A percentile compares a stretch with the other conserved stretches of the same genome.
Conservation (phyloP, 2,797 vertebrate species). For the Leucoraja ocellata region DNA sequence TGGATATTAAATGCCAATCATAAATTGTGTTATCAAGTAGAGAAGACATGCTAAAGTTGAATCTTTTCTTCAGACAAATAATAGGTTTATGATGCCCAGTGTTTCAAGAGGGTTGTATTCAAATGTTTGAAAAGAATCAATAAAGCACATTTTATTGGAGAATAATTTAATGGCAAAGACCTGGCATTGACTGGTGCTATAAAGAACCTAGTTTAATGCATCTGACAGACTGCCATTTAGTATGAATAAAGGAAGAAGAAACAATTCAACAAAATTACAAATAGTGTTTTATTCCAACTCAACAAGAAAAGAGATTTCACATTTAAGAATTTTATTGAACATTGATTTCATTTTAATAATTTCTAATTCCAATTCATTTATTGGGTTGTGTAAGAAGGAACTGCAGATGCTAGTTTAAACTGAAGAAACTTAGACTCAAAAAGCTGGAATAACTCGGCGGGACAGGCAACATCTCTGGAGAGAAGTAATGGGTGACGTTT, state of each 20-base stretch:
- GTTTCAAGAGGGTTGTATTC: conserved; percentile 62
- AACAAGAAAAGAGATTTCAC: conserved; percentile 32
- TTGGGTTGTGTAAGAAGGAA: no score
- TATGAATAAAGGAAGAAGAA: conserved; percentile 53
- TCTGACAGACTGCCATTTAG: conserved; percentile 45
- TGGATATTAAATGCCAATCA: conserved; percentile 51
- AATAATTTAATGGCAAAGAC: conserved; percentile 61
- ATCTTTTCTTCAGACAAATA: conserved; percentile 64
- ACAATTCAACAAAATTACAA: conserved; percentile 51
- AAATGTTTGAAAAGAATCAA: conserved; percentile 59
- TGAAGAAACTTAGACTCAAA: no score
- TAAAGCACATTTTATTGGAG: conserved; percentile 71
- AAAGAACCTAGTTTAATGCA: conserved; percentile 59
- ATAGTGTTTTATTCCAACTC: conserved; percentile 47
- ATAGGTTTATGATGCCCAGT: conserved; percentile 60
- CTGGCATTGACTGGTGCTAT: conserved; percentile 47
- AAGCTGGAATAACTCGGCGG: no score
- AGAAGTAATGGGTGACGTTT: no score
- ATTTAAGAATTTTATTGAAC: not conserved
- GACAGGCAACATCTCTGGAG: no score
- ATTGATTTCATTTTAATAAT: not conserved
- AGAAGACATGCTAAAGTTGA: conserved; percentile 57
- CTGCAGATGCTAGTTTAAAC: no score
- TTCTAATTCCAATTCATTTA: conserved; percentile 11
- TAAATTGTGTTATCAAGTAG: conserved; percentile 61